Conservation (phyloP, 1,140 invertebrate genomes). For the Odontomachus brunneus region DNA sequence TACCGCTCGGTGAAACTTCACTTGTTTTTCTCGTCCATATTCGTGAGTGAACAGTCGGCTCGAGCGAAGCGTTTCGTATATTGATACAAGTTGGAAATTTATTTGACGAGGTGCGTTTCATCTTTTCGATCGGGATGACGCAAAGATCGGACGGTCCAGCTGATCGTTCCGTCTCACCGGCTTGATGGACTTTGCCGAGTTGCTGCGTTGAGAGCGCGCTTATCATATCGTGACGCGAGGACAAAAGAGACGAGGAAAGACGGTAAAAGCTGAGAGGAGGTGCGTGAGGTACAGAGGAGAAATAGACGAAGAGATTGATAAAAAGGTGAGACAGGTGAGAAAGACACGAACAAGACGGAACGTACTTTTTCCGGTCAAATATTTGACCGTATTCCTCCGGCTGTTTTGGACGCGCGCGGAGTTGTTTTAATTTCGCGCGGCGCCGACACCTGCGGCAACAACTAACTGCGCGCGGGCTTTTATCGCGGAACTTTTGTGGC, state of each 20-base stretch:
- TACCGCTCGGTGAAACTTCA: neutral
- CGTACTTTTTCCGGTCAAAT: neutral
- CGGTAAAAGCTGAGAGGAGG: neutral
- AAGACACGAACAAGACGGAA: neutral
- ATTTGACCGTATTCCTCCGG: conserved; percentile 60
- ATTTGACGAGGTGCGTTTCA: neutral
- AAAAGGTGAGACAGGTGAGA: neutral
- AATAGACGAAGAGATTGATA: conserved; percentile 48
- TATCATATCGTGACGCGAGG: conserved; percentile 28
- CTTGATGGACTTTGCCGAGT: conserved; percentile 59
- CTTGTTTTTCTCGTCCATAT: neutral
- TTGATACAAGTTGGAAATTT: neutral
- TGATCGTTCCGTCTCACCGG: conserved; percentile 65
- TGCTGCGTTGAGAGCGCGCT: conserved; percentile 2
- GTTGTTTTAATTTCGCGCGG: conserved; percentile 59
- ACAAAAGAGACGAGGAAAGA: neutral
- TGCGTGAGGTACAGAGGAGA: no score
- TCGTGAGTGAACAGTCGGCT: no score
- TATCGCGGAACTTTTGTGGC: conserved; percentile 66
- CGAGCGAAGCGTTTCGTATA: neutral
- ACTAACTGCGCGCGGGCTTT: conserved; percentile 62
- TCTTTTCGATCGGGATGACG: conserved; percentile 22
- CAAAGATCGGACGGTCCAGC: conserved; percentile 56
- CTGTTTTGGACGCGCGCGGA: conserved; percentile 72
- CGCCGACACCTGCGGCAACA: conserved; percentile 64